phyloP scores from a whole-genome alignment of 1,140 invertebrate genomes.

The Lycorma delicatula region DNA sequence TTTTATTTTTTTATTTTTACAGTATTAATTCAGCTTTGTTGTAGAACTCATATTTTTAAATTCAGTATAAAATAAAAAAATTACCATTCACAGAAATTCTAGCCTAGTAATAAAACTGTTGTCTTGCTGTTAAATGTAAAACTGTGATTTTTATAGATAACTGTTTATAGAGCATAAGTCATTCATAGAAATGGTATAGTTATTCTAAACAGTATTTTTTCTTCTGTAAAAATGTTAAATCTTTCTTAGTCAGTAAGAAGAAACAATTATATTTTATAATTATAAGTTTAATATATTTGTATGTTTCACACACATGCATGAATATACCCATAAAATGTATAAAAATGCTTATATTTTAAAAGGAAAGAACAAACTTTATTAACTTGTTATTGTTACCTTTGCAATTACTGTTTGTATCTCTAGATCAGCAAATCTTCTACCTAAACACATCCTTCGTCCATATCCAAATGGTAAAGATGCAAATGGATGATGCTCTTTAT shows the following conservation, averaged over 20 bases:
- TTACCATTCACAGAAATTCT: no score
- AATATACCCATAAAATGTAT: not conserved
- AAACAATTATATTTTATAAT: not conserved
- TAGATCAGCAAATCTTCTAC: constrained; percentile 70
- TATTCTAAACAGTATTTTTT: no score
- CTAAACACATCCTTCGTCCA: constrained; percentile 71
- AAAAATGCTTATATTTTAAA: not conserved
- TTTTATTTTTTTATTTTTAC: no score
- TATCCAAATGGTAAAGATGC: constrained; percentile 74
- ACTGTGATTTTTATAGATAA: no score
- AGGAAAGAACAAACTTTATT: not conserved
- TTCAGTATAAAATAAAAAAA: no score
- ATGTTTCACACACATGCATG: no score
- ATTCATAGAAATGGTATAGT: no score
- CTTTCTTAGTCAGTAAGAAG: not conserved
- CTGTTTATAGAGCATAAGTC: no score
- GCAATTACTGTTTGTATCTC: constrained; percentile 65
- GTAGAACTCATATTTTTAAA: no score
- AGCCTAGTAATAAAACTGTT: no score
- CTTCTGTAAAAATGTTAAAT: not conserved
- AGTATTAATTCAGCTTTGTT: no score
- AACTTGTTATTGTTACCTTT: constrained; percentile 36
- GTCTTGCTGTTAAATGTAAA: no score
- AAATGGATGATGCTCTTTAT: constrained; percentile 49
- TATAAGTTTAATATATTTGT: not conserved